Evolutionary conservation across 2,797 vertebrate species (phyloP), one percentile per base, ranked within the genome.

Genomic region (Fistularia commersonii): DNA sequence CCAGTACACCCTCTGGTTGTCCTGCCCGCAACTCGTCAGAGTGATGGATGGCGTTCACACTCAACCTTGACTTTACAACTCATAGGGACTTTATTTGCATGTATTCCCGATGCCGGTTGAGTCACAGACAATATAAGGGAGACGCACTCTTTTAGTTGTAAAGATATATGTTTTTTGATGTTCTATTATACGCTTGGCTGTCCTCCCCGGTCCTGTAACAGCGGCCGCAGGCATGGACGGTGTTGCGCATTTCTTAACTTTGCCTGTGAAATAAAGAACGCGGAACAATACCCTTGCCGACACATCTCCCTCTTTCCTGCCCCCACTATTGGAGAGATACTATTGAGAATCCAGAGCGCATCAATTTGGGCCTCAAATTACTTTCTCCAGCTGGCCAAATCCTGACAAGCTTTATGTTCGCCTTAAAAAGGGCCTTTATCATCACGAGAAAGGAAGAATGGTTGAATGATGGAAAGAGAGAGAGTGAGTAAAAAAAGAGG

Each of bases 311-410:
- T 61, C 61, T 48, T 49, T 54, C 59, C 68, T 54, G 59, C 71
- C 69, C 60, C 61, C 66, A 45, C 72, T 69, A 61, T 74, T 76
- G 76, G 62, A 60, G 75, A 84, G 85, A 83, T 84, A 86, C 77
- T 62, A 86, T 87, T 84, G 78, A 88, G 73, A 79, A 69, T 72
- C 62, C 74, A 1, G 23, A 69, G 72, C 62, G 66, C 84, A 86
- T 87, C 81, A 83, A 86, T 87, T 85, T 86, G 77, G 79, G 79
- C 68, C 74, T 82, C 66, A 82, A 87, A 87, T 87, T 69, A 85
- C 84, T 87, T 86, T 84, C 83, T 80, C 76, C 81, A 82, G 84
- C 81, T 80, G 84, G 80, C 79, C 81, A 81, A 86, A 82, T 85
- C 80, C 84, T 83, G 80, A 84, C 87, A 82, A 80, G 82, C 81